phyloP scores from a whole-genome alignment of 2,888 invertebrate species.

The Catocala sponsa region DNA sequence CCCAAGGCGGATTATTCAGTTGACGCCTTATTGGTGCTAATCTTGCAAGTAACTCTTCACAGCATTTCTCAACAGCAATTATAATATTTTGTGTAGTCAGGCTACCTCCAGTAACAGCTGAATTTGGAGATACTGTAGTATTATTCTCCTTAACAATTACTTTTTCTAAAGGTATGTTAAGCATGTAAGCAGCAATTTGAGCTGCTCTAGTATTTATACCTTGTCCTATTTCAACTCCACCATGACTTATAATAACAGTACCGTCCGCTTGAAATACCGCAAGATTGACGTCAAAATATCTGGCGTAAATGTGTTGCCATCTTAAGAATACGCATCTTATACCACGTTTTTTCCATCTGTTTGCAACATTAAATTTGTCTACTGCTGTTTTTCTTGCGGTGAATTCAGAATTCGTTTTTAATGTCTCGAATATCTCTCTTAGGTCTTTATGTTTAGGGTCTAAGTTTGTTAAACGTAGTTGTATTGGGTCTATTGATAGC shows the following conservation, averaged over 20 bases:
- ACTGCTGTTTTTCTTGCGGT: conserved; percentile 71
- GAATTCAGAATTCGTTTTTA: conserved; percentile 63
- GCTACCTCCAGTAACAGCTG: conserved; percentile 89
- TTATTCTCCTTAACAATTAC: conserved; percentile 90
- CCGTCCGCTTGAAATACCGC: conserved; percentile 80
- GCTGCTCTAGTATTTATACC: conserved; percentile 91
- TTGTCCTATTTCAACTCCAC: conserved; percentile 91
- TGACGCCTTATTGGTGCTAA: conserved; percentile 72
- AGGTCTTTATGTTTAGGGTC: conserved; percentile 64
- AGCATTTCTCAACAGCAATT: conserved; percentile 82
- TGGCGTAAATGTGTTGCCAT: conserved; percentile 76
- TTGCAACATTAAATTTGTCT: conserved; percentile 85
- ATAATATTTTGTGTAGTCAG: conserved; percentile 89
- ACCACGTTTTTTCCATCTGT: conserved; percentile 92
- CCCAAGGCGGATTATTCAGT: conserved; percentile 78
- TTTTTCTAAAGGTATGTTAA: conserved; percentile 89
- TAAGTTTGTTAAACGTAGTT: conserved; percentile 70
- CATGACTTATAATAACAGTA: conserved; percentile 89
- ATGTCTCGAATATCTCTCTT: conserved; percentile 23
- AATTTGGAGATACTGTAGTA: conserved; percentile 89
- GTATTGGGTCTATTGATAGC: conserved; percentile 83
- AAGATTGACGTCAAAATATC: conserved; percentile 35
- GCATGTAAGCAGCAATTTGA: conserved; percentile 89
- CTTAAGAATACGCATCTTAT: conserved; percentile 88
- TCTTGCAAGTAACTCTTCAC: conserved; percentile 75